Base-by-base conservation (phyloP, 2,888 invertebrate genomes). In the Cremastinae sp. region DNA sequence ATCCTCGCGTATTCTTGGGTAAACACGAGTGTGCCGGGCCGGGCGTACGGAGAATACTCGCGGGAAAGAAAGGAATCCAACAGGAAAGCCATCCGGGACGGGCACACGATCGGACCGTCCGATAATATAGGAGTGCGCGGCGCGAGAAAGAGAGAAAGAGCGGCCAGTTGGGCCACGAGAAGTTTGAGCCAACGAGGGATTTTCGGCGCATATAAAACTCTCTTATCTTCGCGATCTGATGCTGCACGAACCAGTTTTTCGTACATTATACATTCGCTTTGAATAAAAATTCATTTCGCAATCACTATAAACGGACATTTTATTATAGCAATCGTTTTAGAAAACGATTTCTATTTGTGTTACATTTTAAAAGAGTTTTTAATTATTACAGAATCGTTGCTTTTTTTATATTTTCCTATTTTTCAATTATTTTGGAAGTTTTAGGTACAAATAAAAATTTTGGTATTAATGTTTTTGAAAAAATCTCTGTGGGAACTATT, bases 221-320 rank as follows among this genome's bases (percentile, higher is more conserved):
- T 79, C 78, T 82, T 88, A 88, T 88, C 88, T 88, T 87, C 81
- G 87, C 88, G 85, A 88, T 88, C 87, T 87, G 88, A 88, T 85
- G 86, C 87, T 85, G 84, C 84, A 84, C 88, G 87, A 88, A 88
- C 87, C 88, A 88, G 88, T 88, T 88, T 28, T 88, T 87, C 85
- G 85, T 86, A 80, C 81, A 78, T 71, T 65, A 66, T 65, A 75
- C 54, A 34, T 34, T 28, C 28, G 28, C 28, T 5, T 28, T 28
- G 5, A 28, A 28, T 3, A 28, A 28, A 28, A 3, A 28, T 65
- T 65, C n/a, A n/a, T n/a, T n/a, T n/a, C n/a, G n/a, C n/a, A n/a
- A n/a, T n/a, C n/a, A n/a, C n/a, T n/a, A n/a, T n/a, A n/a, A n/a
- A n/a, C n/a, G n/a, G n/a, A n/a, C n/a, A n/a, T n/a, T n/a, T n/a